These are phyloP conservation scores for Phlogophora meticulosa DNA, from an alignment of 2,888 invertebrate genomes.

Conservation along the genomic window DNA sequence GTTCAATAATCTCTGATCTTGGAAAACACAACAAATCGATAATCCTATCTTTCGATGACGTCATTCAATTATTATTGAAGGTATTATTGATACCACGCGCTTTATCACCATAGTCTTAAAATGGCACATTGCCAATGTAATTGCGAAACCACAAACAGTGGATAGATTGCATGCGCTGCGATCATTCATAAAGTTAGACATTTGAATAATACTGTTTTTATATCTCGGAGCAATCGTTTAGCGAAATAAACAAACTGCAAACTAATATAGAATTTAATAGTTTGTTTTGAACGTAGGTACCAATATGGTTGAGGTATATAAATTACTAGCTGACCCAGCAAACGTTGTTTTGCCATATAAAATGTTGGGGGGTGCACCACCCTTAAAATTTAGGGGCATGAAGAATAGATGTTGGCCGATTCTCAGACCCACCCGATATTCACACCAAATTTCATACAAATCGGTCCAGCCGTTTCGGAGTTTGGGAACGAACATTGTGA, in stretches of 20 bases:
- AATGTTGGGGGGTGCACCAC: too few species aligned
- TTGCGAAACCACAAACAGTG: slow-evolving; percentile 45
- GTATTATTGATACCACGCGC: slow-evolving; percentile 44
- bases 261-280: slow-evolving; percentile 27
- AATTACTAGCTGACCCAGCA: not conserved
- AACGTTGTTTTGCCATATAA: too few species aligned
- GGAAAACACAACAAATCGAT: slow-evolving; percentile 48
- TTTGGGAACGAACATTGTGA: too few species aligned
- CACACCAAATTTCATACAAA: too few species aligned
- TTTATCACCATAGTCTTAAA: slow-evolving; percentile 47
- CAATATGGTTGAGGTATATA: not conserved
- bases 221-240: slow-evolving; percentile 34
- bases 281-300: not conserved
- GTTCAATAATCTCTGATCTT: slow-evolving; percentile 39
- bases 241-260: slow-evolving; percentile 23
- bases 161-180: slow-evolving; percentile 36
- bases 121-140: slow-evolving; percentile 68
- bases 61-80: slow-evolving; percentile 44
- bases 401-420: too few species aligned
- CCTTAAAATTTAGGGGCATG: too few species aligned
- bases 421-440: too few species aligned
- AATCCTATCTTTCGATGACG: slow-evolving; percentile 51
- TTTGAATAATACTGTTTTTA: slow-evolving; percentile 58
- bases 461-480: too few species aligned
- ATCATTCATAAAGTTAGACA: slow-evolving; percentile 48